These are phyloP conservation scores for Lota lota DNA, from an alignment of 2,113 vertebrate species.

Conservation along the genomic window DNA sequence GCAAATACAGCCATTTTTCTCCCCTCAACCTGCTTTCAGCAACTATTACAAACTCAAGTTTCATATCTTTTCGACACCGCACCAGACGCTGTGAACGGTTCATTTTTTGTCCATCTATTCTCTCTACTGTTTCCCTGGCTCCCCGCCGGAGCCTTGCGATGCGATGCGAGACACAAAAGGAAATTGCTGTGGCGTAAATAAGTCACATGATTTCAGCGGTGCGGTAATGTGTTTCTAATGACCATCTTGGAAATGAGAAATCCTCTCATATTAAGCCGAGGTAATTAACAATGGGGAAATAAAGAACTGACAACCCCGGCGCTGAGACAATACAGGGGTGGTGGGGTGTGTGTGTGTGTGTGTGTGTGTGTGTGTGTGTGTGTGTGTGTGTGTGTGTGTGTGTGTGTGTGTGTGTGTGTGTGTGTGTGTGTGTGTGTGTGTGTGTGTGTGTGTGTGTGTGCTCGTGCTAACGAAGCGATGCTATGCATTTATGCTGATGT, in stretches of 20 bases:
- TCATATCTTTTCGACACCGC: no score
- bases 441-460: no score
- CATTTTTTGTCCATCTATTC: not conserved
- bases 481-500: conserved; percentile 59
- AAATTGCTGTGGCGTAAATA: conserved; percentile 60
- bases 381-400: no score
- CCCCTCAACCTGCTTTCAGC: no score
- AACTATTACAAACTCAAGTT: no score
- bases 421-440: conserved; percentile 8
- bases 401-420: conserved; percentile 1
- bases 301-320: conserved; percentile 36
- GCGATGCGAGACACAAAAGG: conserved; percentile 25
- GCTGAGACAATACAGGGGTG: conserved; percentile 38
- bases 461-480: conserved; percentile 31
- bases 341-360: conserved; percentile 15
- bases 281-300: conserved; percentile 64
- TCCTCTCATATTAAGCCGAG: conserved; percentile 51
- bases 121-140: conserved; percentile 28
- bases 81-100: no score
- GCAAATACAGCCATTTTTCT: no score
- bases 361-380: not conserved
- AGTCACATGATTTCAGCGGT: conserved; percentile 56
- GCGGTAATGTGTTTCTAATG: conserved; percentile 71
- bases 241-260: conserved; percentile 58
- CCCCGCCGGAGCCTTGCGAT: conserved; percentile 35